Evolutionary conservation across 2,113 vertebrate species (phyloP), one percentile per base, ranked within the genome.

Genomic region (Psittacara wagleri): DNA sequence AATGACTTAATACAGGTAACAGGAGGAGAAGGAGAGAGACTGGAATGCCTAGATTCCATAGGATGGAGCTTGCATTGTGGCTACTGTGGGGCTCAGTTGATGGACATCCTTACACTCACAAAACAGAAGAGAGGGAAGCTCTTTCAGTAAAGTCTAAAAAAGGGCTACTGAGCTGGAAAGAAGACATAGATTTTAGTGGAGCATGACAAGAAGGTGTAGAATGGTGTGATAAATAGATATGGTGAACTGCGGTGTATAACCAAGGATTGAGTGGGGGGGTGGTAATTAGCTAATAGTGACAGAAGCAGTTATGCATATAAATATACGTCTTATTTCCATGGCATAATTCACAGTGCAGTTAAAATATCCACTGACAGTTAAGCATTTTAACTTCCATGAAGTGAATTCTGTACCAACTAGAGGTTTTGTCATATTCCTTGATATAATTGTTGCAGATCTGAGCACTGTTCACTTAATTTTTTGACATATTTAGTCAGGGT

Each of bases 401-500:
- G 23, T 63, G 39, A 92, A 68, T 80, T 92, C 59, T 51, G 2
- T 57, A 72, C 39, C 8, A 70, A 2, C 18, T 54, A 70, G 76
- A 20, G n/a, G 1, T 85, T 91, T 92, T 92, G 46, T 77, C 41
- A 69, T 9, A 69, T 77, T 9, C 15, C 28, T 85, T 86, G 18
- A 43, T 94, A 68, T 25, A 84, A 61, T 88, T 69, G 25, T 94
- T 89, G 74, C 48, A 91, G 66, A 87, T 79, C 35, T 89, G 67
- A 94, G 67, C 59, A 85, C 81, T 92, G 91, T 94, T 96, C 93
- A 83, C 75, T 94, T 95, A 92, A 74, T 92, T 96, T 95, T 95
- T 90, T 92, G 57, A 83, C 90, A 77, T 94, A 91, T 93, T 96
- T 94, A 67, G 86, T 86, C 92, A 74, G 68, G 69, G 18, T 86